Evolutionary conservation across 1,140 invertebrate genomes (phyloP), one percentile per base, ranked within the genome.

Genomic region (Macrobrachium nipponense): DNA sequence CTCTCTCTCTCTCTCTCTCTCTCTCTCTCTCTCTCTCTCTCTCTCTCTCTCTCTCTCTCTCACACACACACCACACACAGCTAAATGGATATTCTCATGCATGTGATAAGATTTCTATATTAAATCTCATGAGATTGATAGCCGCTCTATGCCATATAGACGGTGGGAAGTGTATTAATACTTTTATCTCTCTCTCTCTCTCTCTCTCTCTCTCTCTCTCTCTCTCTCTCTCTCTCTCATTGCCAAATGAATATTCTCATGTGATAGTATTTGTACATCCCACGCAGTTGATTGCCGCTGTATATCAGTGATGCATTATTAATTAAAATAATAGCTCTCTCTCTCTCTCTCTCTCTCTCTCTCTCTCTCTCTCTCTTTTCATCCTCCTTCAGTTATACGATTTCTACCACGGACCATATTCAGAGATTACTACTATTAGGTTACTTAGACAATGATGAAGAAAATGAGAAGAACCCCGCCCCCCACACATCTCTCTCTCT

Each of bases 271-370:
- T 51, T 12, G 3, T 51, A 12, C 12, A 8, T 51, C 51, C 8
- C 7, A 51, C 8, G 12, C 3, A 12, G 8, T 51, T 51, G 12
- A 51, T 51, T 3, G 12, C 12, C 51, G 12, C 12, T 51, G 8
- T 51, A 10, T 12, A 7, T 51, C 12, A 51, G 0, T 5, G 3
- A 51, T 0, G 8, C 51, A 6, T 0, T 51, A 51, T 0, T 51
- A 12, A 51, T 0, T 51, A 51, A 10, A 3, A 8, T 8, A 51
- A 51, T 51, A 10, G 12, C 64, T 66, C 64, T 66, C 64, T 66
- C 64, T 66, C 64, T 66, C 64, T 66, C 64, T 66, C 64, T 66
- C 64, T 66, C 64, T 66, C 64, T 66, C 64, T 66, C 64, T 27
- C 64, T 66, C 64, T 66, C 64, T 66, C 64, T 27, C 64, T 66